A percentile compares a stretch with the other conserved stretches of the same genome.
These are phyloP conservation scores for Cordilura impudica DNA, from an alignment of 2,888 invertebrate species.

Conservation along the genomic window DNA sequence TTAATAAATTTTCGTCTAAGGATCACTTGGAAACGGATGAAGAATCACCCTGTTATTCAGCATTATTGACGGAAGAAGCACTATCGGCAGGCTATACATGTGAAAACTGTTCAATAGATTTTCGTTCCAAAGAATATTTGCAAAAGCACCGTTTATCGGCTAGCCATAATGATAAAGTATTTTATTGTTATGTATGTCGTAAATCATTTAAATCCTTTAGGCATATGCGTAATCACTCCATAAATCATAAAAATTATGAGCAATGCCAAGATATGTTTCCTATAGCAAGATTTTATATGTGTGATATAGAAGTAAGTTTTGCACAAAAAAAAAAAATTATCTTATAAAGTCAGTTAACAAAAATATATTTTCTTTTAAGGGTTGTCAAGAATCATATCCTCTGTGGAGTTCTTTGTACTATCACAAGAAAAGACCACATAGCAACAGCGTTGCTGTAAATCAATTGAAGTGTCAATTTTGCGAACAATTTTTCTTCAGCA, in stretches of 20 bases:
- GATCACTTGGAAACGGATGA: constrained; percentile 45
- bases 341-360: background rate
- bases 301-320: constrained; percentile 71
- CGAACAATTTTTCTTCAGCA: constrained; percentile 70
- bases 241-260: constrained; percentile 53
- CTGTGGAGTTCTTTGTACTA: constrained; percentile 73
- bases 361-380: constrained; percentile 61
- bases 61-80: constrained; percentile 61
- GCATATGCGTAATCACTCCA: constrained; percentile 57
- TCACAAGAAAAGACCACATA: constrained; percentile 68
- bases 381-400: constrained; percentile 70
- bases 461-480: constrained; percentile 72
- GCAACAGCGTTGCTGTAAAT: background rate
- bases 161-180: constrained; percentile 67
- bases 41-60: constrained; percentile 52
- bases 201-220: constrained; percentile 39
- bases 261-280: constrained; percentile 51
- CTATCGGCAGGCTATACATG: constrained; percentile 70
- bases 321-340: background rate
- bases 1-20: constrained; percentile 13
- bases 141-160: constrained; percentile 70
- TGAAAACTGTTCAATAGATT: constrained; percentile 73
- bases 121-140: constrained; percentile 66
- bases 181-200: constrained; percentile 63
- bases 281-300: constrained; percentile 66